Base-by-base conservation (phyloP, 2,888 invertebrate species). In the Automeris io region DNA sequence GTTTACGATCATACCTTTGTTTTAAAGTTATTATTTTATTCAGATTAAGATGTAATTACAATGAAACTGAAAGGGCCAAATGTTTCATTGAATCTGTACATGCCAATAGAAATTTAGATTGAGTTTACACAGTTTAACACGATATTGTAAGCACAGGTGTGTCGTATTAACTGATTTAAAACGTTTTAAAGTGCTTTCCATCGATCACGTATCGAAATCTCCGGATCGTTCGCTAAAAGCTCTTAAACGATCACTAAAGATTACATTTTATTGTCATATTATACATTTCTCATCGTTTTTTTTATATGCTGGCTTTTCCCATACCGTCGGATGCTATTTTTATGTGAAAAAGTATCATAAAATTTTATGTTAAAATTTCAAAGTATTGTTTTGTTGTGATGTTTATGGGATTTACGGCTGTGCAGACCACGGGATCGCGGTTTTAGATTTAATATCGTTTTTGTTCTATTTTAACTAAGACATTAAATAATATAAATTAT, bases 191-290 rank as follows among this genome's bases (percentile, higher is more conserved):
- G 29, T 29, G 29, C 13, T 29, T 16, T n/a, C 4, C 5, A 29
- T 13, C 16, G 29, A 29, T 29, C 29, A 4, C 16, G 13, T 12
- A 26, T 26, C 26, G 5, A 25, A 16, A 35, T 31, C 40, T 49
- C 39, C 35, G 43, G 29, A 40, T 36, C 40, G 43, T 41, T 32
- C 36, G 34, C 43, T 50, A 43, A 47, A 47, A 48, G 46, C 40
- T 23, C 41, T 40, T 42, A 31, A 12, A 13, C 22, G 43, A 49
- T 33, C 34, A 36, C 41, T 39, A 39, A 42, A 41, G 42, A 40
- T 43, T 43, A 31, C 31, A 37, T 42, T 55, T 54, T 49, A 49
- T 54, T 37, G 31, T 32, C 22, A 16, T 32, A n/a, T 21, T 32
- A 18, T 36, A 29, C 19, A 29, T 7, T 19, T 21, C 12, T 23